These are phyloP conservation scores for Acromyrmex charruanus DNA, from an alignment of 1,140 invertebrate species.

Conservation along the genomic window DNA sequence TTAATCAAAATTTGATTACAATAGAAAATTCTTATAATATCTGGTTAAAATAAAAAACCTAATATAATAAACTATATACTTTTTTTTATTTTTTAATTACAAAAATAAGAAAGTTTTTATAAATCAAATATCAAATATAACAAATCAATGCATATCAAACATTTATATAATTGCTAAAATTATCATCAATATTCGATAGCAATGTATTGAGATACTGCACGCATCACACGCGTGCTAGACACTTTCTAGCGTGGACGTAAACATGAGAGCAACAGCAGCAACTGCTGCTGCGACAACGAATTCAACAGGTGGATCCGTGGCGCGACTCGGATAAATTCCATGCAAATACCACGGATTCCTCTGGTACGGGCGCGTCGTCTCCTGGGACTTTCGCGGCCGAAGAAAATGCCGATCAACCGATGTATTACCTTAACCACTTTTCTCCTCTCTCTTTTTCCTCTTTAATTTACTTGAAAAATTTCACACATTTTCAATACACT, in stretches of 20 bases:
- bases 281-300: neutral
- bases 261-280: neutral
- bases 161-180: neutral
- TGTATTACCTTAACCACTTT: neutral
- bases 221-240: slow-evolving; percentile 10
- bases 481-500: neutral
- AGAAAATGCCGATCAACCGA: slow-evolving; percentile 40
- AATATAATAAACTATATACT: no score
- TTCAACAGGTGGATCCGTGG: slow-evolving; percentile 52
- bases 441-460: neutral
- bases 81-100: no score
- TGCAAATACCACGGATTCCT: slow-evolving; percentile 37
- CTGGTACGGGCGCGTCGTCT: slow-evolving; percentile 22
- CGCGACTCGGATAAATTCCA: slow-evolving; percentile 47
- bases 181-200: neutral
- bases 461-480: slow-evolving; percentile 7
- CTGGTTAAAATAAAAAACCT: no score
- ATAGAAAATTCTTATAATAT: no score
- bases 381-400: slow-evolving; percentile 39
- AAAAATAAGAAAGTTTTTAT: no score
- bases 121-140: no score
- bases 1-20: no score
- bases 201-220: neutral
- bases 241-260: slow-evolving; percentile 53
- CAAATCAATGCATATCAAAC: no score